These are phyloP conservation scores for Phania funesta DNA, from an alignment of 2,888 invertebrate genomes.

Conservation along the genomic window DNA sequence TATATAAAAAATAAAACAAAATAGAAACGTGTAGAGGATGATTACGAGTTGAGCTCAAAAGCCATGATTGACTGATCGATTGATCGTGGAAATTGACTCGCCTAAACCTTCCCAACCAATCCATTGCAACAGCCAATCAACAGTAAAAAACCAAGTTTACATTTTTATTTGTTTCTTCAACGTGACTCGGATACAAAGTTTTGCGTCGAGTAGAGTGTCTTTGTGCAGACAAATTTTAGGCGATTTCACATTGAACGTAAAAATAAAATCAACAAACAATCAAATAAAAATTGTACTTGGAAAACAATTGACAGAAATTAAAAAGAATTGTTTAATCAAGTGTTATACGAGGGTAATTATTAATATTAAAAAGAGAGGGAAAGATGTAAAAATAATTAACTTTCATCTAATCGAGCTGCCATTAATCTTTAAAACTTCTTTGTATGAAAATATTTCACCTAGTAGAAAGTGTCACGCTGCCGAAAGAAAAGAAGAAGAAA, in stretches of 20 bases:
- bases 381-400: too few relatives aligned
- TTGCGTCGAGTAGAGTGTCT: background rate
- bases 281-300: conserved; percentile 2
- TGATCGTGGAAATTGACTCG: conserved; percentile 19
- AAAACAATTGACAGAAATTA: background rate
- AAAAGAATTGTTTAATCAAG: background rate
- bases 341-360: too few relatives aligned
- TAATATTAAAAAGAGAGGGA: too few relatives aligned
- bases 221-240: conserved; percentile 10
- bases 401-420: too few relatives aligned
- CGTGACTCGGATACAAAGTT: conserved; percentile 61
- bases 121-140: conserved; percentile 55
- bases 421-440: too few relatives aligned
- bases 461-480: too few relatives aligned
- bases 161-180: conserved; percentile 38
- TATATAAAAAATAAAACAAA: conserved; percentile 21
- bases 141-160: conserved; percentile 56
- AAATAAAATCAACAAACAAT: conserved; percentile 3
- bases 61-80: background rate
- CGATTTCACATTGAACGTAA: conserved; percentile 39
- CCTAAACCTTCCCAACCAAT: conserved; percentile 31
- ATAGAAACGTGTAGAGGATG: background rate
- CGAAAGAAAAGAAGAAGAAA: too few relatives aligned
- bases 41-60: background rate
- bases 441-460: too few relatives aligned